These are phyloP conservation scores for Anthophora plumipes DNA, from an alignment of 2,888 invertebrate species.

Conservation along the genomic window DNA sequence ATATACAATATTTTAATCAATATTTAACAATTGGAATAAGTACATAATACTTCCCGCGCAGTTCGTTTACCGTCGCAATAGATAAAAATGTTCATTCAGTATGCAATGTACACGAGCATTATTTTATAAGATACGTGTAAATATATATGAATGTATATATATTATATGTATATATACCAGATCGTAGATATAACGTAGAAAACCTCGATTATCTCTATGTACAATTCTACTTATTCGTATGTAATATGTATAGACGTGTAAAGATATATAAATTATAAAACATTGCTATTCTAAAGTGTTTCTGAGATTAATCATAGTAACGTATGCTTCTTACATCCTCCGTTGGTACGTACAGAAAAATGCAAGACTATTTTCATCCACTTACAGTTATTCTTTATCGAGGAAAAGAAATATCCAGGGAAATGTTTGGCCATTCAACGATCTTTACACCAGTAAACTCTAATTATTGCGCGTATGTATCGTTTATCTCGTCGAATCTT, in stretches of 20 bases:
- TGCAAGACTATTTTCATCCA: constrained; percentile 21
- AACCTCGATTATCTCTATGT: constrained; percentile 35
- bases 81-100: constrained; percentile 47
- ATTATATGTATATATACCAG: constrained; percentile 26
- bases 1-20: constrained; percentile 80
- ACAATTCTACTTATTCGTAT: constrained; percentile 34
- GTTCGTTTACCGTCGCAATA: constrained; percentile 28
- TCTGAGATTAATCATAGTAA: constrained; percentile 22
- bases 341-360: constrained; percentile 21
- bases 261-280: constrained; percentile 49
- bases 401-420: not conserved
- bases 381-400: not conserved
- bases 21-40: constrained; percentile 82
- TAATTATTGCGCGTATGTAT: constrained; percentile 30
- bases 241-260: constrained; percentile 20
- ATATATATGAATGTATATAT: constrained; percentile 20
- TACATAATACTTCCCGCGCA: constrained; percentile 80
- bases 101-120: constrained; percentile 79
- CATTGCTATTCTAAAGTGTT: constrained; percentile 31
- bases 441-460: not conserved
- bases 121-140: constrained; percentile 50
- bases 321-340: constrained; percentile 6
- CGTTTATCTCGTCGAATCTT: not conserved
- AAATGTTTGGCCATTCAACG: constrained; percentile 34
- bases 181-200: constrained; percentile 59